These are phyloP conservation scores for Epinephelus moara DNA, from an alignment of 2,113 vertebrate genomes.

Conservation along the genomic window DNA sequence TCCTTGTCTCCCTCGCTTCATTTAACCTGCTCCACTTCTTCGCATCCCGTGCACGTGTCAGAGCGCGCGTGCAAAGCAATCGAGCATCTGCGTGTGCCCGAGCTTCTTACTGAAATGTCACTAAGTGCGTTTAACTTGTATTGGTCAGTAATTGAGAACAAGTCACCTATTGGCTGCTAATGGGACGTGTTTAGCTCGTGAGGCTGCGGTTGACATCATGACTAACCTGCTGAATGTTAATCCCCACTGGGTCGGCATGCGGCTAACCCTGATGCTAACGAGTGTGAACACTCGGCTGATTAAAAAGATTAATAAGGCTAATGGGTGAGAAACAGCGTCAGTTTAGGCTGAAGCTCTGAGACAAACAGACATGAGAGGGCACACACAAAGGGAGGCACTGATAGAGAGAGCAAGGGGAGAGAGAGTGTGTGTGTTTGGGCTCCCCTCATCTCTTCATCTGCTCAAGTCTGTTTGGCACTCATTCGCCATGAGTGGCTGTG, in stretches of 20 bases:
- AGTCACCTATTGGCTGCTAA: slow-evolving; percentile 73
- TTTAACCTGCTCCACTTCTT: slow-evolving; percentile 75
- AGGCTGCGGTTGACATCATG: slow-evolving; percentile 45
- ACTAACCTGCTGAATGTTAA: slow-evolving; percentile 73
- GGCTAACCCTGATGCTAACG: slow-evolving; percentile 63
- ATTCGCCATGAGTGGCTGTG: slow-evolving; percentile 65
- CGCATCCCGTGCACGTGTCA: slow-evolving; percentile 2
- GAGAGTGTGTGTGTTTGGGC: slow-evolving; percentile 33
- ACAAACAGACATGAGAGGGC: slow-evolving; percentile 51
- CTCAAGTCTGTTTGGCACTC: slow-evolving; percentile 71
- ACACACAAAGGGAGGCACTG: slow-evolving; percentile 37
- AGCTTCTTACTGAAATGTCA: slow-evolving; percentile 56
- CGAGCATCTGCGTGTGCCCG: slow-evolving; percentile 1
- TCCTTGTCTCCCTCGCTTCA: slow-evolving; percentile 77
- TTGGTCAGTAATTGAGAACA: slow-evolving; percentile 76
- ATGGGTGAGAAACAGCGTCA: slow-evolving; percentile 68
- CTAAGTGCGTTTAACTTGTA: slow-evolving; percentile 64
- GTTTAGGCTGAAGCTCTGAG: slow-evolving; percentile 57
- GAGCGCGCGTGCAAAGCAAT: neutral
- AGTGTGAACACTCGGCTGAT: slow-evolving; percentile 71
- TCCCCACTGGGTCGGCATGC: slow-evolving; percentile 44
- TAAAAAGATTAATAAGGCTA: slow-evolving; percentile 81
- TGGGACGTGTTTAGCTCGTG: slow-evolving; percentile 47
- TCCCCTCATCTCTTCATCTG: slow-evolving; percentile 69
- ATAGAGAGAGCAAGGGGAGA: slow-evolving; percentile 2